Conservation (phyloP, 2,797 vertebrate genomes). For the Argya squamiceps region DNA sequence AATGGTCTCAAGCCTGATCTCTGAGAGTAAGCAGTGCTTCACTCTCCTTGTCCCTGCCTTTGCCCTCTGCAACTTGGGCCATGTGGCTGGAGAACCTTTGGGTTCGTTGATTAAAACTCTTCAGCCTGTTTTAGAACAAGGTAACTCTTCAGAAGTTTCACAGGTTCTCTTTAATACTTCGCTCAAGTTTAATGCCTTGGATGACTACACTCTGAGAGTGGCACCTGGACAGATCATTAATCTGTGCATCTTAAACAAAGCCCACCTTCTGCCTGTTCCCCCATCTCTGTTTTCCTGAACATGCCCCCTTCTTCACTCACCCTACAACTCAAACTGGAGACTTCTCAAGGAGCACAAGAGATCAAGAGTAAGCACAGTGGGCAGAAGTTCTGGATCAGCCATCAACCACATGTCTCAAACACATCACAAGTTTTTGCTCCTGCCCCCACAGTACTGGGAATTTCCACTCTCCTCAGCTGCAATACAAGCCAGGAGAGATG, state of each 20-base stretch:
- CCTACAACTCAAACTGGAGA: not conserved
- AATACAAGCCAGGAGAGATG: not conserved
- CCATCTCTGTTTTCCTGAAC: not conserved
- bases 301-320: not conserved
- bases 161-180: not conserved
- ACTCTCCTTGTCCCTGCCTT: not conserved
- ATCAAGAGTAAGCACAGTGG: not conserved
- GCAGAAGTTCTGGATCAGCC: not conserved
- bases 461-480: not conserved
- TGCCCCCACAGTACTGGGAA: not conserved
- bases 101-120: not conserved
- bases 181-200: not conserved
- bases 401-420: not conserved
- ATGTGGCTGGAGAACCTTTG: not conserved
- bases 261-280: not conserved
- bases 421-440: not conserved
- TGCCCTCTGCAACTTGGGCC: not conserved
- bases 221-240: not conserved
- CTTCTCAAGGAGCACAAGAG: not conserved
- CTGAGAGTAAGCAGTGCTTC: not conserved
- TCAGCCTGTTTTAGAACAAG: not conserved
- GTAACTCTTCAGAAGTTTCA: not conserved
- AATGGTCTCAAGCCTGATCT: not conserved
- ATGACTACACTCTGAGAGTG: not conserved
- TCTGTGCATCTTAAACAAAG: not conserved